phyloP scores from a whole-genome alignment of 2,888 invertebrate genomes.

The Pollenia labialis region DNA sequence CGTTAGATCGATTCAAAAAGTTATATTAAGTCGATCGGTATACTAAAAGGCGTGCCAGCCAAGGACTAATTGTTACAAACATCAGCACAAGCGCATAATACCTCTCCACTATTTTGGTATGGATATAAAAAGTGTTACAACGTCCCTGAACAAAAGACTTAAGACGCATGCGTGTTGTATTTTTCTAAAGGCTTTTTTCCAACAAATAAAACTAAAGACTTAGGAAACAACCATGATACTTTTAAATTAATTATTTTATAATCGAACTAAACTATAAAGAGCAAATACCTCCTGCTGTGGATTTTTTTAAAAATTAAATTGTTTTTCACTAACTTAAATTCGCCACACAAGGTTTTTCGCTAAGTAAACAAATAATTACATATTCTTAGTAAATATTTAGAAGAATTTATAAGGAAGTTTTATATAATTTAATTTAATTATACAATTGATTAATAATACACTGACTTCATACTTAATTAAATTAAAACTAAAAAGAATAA shows the following conservation, averaged over 20 bases:
- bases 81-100: too few species aligned
- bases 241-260: neutral
- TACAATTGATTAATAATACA: neutral
- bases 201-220: neutral
- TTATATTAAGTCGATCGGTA: too few species aligned
- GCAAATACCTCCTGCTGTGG: constrained; percentile 12
- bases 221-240: neutral
- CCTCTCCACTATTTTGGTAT: too few species aligned
- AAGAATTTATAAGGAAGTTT: constrained; percentile 5
- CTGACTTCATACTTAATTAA: constrained; percentile 56
- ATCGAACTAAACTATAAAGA: neutral
- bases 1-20: too few species aligned
- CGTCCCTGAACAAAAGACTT: constrained; percentile 18
- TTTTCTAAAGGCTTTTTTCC: neutral
- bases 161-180: neutral
- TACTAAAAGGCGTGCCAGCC: too few species aligned
- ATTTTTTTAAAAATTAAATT: too few species aligned
- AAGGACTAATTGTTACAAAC: too few species aligned
- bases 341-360: constrained; percentile 46
- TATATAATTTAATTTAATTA: neutral
- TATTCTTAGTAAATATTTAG: neutral
- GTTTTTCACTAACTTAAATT: too few species aligned
- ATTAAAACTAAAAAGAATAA: constrained; percentile 7
- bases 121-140: neutral
- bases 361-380: constrained; percentile 53